These are phyloP conservation scores for Charina bottae DNA, from an alignment of 2,113 vertebrate species.

Conservation along the genomic window DNA sequence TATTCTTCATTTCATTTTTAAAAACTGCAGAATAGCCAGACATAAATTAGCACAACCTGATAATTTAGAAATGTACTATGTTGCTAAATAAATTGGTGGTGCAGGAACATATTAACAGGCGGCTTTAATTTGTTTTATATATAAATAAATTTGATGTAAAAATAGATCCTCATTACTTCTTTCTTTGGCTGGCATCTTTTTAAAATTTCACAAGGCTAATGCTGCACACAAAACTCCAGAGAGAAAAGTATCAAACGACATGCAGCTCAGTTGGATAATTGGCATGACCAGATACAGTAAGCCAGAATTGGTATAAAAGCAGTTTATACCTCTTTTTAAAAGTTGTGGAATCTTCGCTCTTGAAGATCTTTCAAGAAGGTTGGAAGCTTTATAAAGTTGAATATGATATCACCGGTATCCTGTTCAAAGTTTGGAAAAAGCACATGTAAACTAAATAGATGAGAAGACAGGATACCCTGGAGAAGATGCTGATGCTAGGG, in stretches of 20 bases:
- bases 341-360: not conserved
- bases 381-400: not conserved
- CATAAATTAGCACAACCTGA: not conserved
- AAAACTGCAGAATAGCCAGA: constrained; percentile 17
- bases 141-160: constrained; percentile 19
- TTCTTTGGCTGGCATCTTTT: constrained; percentile 17
- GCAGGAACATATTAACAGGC: not conserved
- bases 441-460: not conserved
- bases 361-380: not conserved
- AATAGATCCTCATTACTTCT: constrained; percentile 7
- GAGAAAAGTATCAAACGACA: constrained; percentile 15
- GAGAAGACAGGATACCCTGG: no score
- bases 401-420: not conserved
- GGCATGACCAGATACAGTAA: constrained; percentile 5
- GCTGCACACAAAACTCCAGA: constrained; percentile 6
- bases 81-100: constrained; percentile 13
- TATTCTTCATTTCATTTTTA: constrained; percentile 1
- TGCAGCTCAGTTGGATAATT: not conserved
- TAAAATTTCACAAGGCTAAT: constrained; percentile 17
- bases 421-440: not conserved
- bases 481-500: no score
- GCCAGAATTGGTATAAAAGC: not conserved
- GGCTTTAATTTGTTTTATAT: constrained; percentile 23
- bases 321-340: constrained; percentile 1
- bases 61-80: constrained; percentile 15